Percentiles rank a stretch among this genome's conserved stretches.
Conservation (phyloP, 2,113 vertebrate species). For the Columba janthina region DNA sequence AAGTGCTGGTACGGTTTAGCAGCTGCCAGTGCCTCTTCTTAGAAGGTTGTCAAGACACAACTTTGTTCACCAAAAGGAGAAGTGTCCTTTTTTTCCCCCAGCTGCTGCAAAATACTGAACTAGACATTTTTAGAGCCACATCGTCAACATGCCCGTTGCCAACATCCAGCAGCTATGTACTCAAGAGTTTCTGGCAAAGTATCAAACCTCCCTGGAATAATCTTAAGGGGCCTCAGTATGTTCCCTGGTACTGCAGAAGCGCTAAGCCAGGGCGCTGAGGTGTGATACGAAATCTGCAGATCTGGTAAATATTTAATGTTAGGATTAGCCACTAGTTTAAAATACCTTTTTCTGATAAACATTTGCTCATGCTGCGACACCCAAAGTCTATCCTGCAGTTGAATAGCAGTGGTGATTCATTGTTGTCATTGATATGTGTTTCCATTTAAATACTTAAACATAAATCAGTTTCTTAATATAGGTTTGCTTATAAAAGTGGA, state of each 20-base stretch:
- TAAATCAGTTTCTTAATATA: not conserved
- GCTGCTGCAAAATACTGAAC: not conserved
- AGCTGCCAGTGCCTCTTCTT: not conserved
- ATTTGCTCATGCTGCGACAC: not conserved
- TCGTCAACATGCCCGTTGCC: not conserved
- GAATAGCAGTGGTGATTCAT: not conserved
- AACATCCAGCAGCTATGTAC: slow-evolving; percentile 19
- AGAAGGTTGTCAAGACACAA: not conserved
- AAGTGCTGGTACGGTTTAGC: not conserved
- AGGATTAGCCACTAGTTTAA: not conserved
- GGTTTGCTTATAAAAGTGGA: not conserved
- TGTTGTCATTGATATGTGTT: not conserved
- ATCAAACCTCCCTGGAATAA: slow-evolving; percentile 29
- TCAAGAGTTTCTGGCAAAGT: slow-evolving; percentile 2
- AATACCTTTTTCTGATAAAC: not conserved
- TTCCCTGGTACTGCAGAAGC: not conserved
- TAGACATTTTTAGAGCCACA: not conserved
- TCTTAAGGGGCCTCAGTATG: not conserved
- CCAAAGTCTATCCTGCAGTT: not conserved
- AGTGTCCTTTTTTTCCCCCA: not conserved
- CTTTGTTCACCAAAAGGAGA: not conserved
- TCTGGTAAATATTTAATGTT: slow-evolving; percentile 31
- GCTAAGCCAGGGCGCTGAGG: not conserved
- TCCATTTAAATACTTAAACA: not conserved
- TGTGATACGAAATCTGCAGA: not conserved